Conservation (phyloP, 2,113 vertebrate species). For the Chrysemys picta region DNA sequence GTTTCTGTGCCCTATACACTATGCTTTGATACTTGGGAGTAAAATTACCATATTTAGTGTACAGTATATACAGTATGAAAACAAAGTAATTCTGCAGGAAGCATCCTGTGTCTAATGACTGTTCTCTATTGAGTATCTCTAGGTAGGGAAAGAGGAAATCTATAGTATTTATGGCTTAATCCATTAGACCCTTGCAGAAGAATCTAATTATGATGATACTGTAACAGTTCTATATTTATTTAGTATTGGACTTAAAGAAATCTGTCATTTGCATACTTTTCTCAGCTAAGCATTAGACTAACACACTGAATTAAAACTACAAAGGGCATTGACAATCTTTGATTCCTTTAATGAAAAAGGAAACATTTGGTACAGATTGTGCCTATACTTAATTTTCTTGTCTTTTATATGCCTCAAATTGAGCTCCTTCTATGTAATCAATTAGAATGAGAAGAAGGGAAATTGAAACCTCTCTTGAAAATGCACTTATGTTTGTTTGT, state of each 20-base stretch:
- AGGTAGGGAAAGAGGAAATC: background rate
- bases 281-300: conserved; percentile 48
- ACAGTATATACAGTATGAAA: background rate
- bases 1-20: accelerated
- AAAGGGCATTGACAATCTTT: conserved; percentile 37
- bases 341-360: conserved; percentile 62
- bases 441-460: conserved; percentile 45
- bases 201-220: background rate
- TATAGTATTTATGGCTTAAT: conserved; percentile 45
- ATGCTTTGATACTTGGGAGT: background rate
- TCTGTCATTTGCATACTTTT: conserved; percentile 57
- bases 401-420: conserved; percentile 37
- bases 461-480: conserved; percentile 63
- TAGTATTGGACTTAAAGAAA: conserved; percentile 44
- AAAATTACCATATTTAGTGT: background rate
- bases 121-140: background rate
- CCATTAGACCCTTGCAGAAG: background rate
- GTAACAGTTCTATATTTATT: conserved; percentile 9
- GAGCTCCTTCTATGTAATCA: conserved; percentile 54
- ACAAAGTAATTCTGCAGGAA: conserved; percentile 17
- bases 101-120: background rate
- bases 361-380: conserved; percentile 45
- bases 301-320: conserved; percentile 67
- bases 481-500: conserved; percentile 49
- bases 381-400: conserved; percentile 54